Evolutionary conservation across 2,797 vertebrate genomes (phyloP), one percentile per base, ranked within the genome.

Genomic region (Denticeps clupeoides): DNA sequence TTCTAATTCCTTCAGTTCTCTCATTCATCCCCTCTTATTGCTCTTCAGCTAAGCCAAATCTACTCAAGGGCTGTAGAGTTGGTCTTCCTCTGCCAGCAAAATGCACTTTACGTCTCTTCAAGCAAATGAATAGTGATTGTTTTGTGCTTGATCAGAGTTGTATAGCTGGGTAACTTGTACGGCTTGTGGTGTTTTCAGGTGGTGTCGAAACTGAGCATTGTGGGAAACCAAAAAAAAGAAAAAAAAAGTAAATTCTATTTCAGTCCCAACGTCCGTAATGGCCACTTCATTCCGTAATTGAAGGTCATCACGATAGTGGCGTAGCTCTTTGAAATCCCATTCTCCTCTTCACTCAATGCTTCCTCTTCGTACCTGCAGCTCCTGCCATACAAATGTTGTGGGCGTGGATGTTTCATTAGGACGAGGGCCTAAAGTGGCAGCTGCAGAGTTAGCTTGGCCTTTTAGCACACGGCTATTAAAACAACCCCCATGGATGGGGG

Each of bases 91-190:
- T 19, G 9, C 35, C 38, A 38, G 35, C 18, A 18, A 38, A 38
- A 35, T 35, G 11, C 10, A 38, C 35, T 38, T 11, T 5, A 35
- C 38, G 35, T 35, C 38, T 3, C 35, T 21, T 38, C 35, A 21
- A 38, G 21, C 35, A 38, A 38, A 38, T 38, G 35, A 38, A 38
- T 21, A 18, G 16, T 38, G 35, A 38, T 38, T 38, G n/a, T n/a
- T n/a, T n/a, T n/a, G n/a, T n/a, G n/a, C n/a, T n/a, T n/a, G n/a
- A n/a, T n/a, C n/a, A n/a, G n/a, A n/a, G n/a, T n/a, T n/a, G n/a
- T n/a, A n/a, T n/a, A n/a, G n/a, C n/a, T n/a, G n/a, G n/a, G n/a
- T n/a, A n/a, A n/a, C n/a, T n/a, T n/a, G n/a, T 38, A 19, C 35
- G 38, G 35, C n/a, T 38, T 38, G 35, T 38, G 35, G 18, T 18